Percentiles rank a stretch among this genome's conserved stretches.
These are phyloP conservation scores for Pardosa pseudoannulata DNA, from an alignment of 2,888 invertebrate species.

Conservation along the genomic window DNA sequence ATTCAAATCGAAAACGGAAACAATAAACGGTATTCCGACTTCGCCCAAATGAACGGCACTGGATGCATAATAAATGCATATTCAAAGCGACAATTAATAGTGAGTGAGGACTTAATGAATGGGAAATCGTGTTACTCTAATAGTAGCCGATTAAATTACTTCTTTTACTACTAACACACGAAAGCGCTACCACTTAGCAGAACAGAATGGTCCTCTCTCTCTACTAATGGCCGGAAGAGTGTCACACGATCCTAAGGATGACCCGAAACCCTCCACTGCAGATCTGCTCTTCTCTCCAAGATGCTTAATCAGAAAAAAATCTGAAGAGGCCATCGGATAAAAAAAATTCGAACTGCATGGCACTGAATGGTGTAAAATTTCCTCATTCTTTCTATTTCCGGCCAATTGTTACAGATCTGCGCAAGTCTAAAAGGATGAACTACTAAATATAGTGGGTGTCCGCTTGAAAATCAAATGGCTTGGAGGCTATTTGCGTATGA, in stretches of 20 bases:
- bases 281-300: no score
- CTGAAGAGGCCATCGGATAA: not conserved
- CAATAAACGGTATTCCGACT: no score
- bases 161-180: no score
- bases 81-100: no score
- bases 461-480: not conserved
- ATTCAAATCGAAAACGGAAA: no score
- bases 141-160: no score
- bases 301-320: not conserved
- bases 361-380: not conserved
- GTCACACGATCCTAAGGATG: not conserved
- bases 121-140: no score
- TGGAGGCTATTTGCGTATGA: not conserved
- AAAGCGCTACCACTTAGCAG: no score
- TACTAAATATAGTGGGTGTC: not conserved
- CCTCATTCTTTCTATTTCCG: not conserved
- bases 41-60: no score
- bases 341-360: not conserved
- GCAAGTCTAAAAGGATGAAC: not conserved
- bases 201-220: no score
- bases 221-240: not conserved
- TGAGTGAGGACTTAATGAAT: no score
- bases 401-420: not conserved
- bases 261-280: not conserved
- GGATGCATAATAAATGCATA: no score